phyloP scores from a whole-genome alignment of 2,797 vertebrate genomes.

The Lutjanus campechanus region DNA sequence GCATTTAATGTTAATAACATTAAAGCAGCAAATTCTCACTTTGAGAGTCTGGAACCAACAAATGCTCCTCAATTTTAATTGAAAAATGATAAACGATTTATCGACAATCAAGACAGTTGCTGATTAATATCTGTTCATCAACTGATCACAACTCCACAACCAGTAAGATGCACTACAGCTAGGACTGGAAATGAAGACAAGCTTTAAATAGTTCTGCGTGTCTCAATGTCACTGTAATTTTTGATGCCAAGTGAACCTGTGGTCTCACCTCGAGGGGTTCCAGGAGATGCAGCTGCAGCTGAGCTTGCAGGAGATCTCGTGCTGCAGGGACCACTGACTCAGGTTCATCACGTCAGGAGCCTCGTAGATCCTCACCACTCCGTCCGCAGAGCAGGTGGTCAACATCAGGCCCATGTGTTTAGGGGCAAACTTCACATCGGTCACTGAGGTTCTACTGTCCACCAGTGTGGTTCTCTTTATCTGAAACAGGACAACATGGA shows the following conservation, averaged over 20 bases:
- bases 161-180: background rate
- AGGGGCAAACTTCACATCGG: conserved; percentile 98
- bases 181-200: background rate
- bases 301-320: conserved; percentile 97
- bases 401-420: conserved; percentile 99
- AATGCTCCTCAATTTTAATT: background rate
- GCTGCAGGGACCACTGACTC: conserved; percentile 98
- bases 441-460: conserved; percentile 97
- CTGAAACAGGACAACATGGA: conserved; percentile 70
- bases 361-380: conserved; percentile 97
- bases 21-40: background rate
- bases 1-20: background rate
- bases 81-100: background rate
- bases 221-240: background rate
- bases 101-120: background rate
- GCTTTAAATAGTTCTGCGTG: background rate
- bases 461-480: conserved; percentile 98
- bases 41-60: background rate
- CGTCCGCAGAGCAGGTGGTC: conserved; percentile 96
- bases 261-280: conserved; percentile 95
- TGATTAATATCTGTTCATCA: background rate
- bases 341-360: conserved; percentile 99
- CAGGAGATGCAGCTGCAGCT: conserved; percentile 99
- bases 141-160: background rate
- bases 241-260: background rate